Evolutionary conservation across 2,888 invertebrate genomes (phyloP), one percentile per base, ranked within the genome.

Genomic region (Acleris laterana): DNA sequence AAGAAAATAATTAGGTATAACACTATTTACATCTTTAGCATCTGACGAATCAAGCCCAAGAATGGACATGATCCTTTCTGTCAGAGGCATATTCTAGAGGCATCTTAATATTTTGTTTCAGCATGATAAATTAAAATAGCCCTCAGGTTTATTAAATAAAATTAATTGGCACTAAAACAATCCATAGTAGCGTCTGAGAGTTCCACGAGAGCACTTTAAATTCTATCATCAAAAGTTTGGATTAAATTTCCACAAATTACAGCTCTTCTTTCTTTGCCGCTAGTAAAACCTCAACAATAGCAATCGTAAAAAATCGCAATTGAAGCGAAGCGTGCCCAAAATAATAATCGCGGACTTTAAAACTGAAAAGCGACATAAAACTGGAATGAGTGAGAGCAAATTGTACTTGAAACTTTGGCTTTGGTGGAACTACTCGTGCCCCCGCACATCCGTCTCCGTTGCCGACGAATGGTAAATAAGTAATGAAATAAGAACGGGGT

Each of bases 291-390:
- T 76, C 72, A 69, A 75, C 73, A 74, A 75, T 74, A 73, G 75
- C 74, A 75, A 77, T 77, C 70, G 73, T 79, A 79, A 80, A 80
- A 77, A 72, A 71, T 68, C 71, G 69, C 73, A 76, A 77, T 75
- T 74, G 71, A 72, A 75, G 69, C 68, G 73, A 73, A 77, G 71
- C 74, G 74, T 72, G 73, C 73, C 72, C 73, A 75, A 79, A 77
- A 77, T 77, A 80, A 78, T 79, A 80, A 76, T 74, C 70, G 72
- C 55, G 52, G 62, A 76, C 68, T 76, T 77, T 71, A 75, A 72
- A 76, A 71, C 74, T 72, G 63, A 71, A 70, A 74, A 74, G 74
- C 73, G 76, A 71, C 64, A 76, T 77, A 77, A 75, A 72, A 74
- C 67, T 51, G 70, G 72, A 74, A 77, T 70, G 70, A 72, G 70